Evolutionary conservation across 2,888 invertebrate genomes (phyloP), one percentile per base, ranked within the genome.

Genomic region (Sarcophaga rosellei): DNA sequence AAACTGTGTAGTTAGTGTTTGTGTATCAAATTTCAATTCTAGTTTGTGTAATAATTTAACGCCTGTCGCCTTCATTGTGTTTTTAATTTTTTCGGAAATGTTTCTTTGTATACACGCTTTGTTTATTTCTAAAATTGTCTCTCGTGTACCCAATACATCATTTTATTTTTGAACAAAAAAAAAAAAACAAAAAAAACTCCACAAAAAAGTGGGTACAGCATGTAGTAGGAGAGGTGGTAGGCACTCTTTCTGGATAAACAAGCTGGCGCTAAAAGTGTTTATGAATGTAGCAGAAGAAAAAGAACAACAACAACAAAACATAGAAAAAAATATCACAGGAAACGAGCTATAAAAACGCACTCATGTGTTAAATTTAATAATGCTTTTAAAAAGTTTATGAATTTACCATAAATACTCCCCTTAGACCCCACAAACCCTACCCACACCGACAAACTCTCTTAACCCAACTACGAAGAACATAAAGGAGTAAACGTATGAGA

Each of bases 331-430:
- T 45, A 15, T 81, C 68, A 81, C 81, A 84, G 84, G 80, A 84
- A 84, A 73, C 70, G 77, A 85, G 76, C 85, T 83, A 83, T 83
- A 85, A 85, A 81, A 85, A 85, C 77, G 75, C 79, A 85, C 79
- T 85, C 83, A 85, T 79, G 83, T 79, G 82, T 82, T 79, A 79
- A 76, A 83, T 85, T 82, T 77, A 81, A 77, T 81, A 77, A 78
- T 77, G 82, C 35, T 35, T 35, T 44, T 77, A 81, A 11, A 11
- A 23, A 57, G 57, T 57, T 47, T 20, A 63, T 17, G 35, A 35
- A 12, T 21, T 53, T 62, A 62, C 4, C 35, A 61, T 17, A 66
- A 74, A 74, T 61, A 47, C 11, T 17, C 62, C n/a, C 25, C 25
- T 4, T 35, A 69, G 57, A 80, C 8, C 21, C 65, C 44, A 5